Base-by-base conservation (phyloP, 2,113 vertebrate genomes). In the Brachypodius melanocephalos region DNA sequence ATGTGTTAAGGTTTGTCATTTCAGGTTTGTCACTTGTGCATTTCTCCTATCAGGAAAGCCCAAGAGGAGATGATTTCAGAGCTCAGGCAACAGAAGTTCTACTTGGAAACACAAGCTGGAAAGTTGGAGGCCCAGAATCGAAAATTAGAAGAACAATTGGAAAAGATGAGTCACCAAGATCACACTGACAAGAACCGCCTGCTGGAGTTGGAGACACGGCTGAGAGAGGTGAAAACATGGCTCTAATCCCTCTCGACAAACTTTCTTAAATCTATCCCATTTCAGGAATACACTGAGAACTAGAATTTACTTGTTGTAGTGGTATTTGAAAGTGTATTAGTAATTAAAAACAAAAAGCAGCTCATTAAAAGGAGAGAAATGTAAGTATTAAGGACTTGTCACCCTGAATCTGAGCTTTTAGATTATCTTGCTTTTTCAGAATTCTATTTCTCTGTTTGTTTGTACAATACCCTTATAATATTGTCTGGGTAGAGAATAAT, bases 11-110 rank as follows among this genome's bases (percentile, higher is more conserved):
- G 20, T n/a, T n/a, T n/a, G n/a, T 73, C 65, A 42, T 69, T 78
- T 49, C 16, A 20, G 29, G 36, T 82, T 77, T 81, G 38, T 76
- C 61, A 96, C 84, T 79, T 93, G 29, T 94, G 93, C 86, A 58
- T 90, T 87, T 95, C 95, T 96, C 67, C 55, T 58, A 24, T 85
- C 95, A 99, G 99, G 99, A 99, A 99, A 99, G 99, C 99, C 88
- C 99, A 99, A 94, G 99, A 99, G 93, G 99, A 99, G 96, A 99
- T 99, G 99, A 99, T 99, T 96, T 99, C 99, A 71, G 99, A 99
- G 96, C 99, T 99, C 71, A 98, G 99, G 66, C 99, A 99, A 94
- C 99, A 99, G 98, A 99, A 99, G 96, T 99, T 99, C 97, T 99
- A 99, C 97, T 97, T 99, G 97, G 99, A 99, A 97, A 99, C 99